These are phyloP conservation scores for Philopotamus ludificatus DNA, from an alignment of 1,140 invertebrate genomes.

Conservation along the genomic window DNA sequence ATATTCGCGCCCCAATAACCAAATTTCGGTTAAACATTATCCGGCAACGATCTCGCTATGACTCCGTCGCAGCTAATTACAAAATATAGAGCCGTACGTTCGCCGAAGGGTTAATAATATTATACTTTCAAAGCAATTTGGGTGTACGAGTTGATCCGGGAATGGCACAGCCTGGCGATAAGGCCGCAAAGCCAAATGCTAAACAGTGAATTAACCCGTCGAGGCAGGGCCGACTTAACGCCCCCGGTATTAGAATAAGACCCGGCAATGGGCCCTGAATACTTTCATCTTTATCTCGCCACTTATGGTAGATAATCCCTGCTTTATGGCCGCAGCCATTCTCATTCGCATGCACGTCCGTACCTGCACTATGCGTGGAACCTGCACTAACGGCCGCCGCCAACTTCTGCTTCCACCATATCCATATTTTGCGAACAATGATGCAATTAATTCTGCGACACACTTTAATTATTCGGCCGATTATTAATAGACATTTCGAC, in stretches of 20 bases:
- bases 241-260: constrained; percentile 35
- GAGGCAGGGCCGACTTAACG: constrained; percentile 22
- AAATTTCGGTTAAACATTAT: too few relatives aligned
- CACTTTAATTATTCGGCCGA: background rate
- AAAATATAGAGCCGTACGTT: too few relatives aligned
- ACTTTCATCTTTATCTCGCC: constrained; percentile 39
- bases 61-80: too few relatives aligned
- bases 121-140: background rate
- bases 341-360: background rate
- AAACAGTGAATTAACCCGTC: constrained; percentile 41
- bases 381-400: background rate
- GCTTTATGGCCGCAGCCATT: constrained; percentile 16
- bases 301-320: constrained; percentile 36
- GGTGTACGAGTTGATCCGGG: constrained; percentile 26
- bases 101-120: constrained; percentile 5
- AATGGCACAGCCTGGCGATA: constrained; percentile 25
- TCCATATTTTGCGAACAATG: too few relatives aligned
- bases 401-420: background rate
- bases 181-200: constrained; percentile 30
- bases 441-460: constrained; percentile 1
- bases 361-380: background rate
- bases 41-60: too few relatives aligned
- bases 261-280: constrained; percentile 33
- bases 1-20: too few relatives aligned
- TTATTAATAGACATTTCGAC: background rate